Conservation (phyloP, 2,113 vertebrate genomes). For the Passer domesticus region DNA sequence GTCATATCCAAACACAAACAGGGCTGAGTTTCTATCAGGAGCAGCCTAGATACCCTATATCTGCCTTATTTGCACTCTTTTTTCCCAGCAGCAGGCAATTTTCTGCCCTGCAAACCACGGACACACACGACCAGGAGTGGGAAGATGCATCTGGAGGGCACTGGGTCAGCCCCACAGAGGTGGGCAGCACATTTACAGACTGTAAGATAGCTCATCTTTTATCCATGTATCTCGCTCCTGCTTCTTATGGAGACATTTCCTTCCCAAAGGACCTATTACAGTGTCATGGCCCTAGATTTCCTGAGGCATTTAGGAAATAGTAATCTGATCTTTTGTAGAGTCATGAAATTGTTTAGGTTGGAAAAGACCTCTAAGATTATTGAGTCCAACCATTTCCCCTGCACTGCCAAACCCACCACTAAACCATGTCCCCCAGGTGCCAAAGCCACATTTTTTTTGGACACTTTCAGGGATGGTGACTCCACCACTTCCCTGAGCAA, state of each 20-base stretch:
- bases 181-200: not conserved
- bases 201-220: not conserved
- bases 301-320: not conserved
- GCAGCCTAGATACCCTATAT: not conserved
- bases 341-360: not conserved
- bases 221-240: not conserved
- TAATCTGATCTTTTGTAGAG: not conserved
- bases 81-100: not conserved
- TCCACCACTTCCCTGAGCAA: not conserved
- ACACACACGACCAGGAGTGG: not conserved
- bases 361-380: not conserved
- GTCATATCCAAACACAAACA: not conserved
- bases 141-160: not conserved
- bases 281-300: not conserved
- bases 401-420: not conserved
- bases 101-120: not conserved
- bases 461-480: not conserved
- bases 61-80: not conserved
- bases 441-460: not conserved
- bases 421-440: not conserved
- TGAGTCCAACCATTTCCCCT: not conserved
- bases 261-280: not conserved
- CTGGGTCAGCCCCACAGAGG: not conserved
- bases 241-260: not conserved
- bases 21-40: not conserved